A percentile compares a stretch with the other conserved stretches of the same genome.
Evolutionary conservation across 2,888 invertebrate species (phyloP).

Genomic region (Sphaeridia pumilis): DNA sequence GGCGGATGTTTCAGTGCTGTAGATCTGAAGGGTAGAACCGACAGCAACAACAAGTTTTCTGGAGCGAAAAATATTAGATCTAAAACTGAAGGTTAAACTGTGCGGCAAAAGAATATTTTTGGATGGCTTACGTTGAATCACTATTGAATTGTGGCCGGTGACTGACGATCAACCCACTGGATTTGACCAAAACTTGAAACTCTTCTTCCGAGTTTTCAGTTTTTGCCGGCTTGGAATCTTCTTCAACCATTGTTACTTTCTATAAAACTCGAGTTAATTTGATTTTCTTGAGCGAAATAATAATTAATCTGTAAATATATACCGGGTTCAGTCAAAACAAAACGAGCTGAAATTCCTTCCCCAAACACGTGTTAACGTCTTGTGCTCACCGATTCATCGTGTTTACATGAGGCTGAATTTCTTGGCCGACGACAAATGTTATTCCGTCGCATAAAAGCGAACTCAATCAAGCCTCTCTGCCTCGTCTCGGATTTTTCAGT

Average conservation of each 20-base stretch:
- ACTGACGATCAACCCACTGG: constrained; percentile 52
- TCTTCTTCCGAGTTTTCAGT: constrained; percentile 2
- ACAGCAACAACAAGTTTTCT: constrained; percentile 53
- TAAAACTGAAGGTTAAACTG: constrained; percentile 6
- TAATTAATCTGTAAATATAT: neutral
- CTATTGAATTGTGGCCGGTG: constrained; percentile 51
- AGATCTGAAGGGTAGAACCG: constrained; percentile 50
- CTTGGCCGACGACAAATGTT: too few species aligned
- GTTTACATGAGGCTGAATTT: too few species aligned
- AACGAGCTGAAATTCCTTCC: neutral
- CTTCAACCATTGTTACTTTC: neutral
- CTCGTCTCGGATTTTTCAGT: too few species aligned
- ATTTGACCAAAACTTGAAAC: constrained; percentile 39
- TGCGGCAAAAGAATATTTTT: constrained; percentile 4
- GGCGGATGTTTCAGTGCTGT: constrained; percentile 54
- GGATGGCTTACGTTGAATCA: constrained; percentile 50
- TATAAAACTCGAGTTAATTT: neutral
- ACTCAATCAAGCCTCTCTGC: too few species aligned
- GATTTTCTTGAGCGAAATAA: neutral
- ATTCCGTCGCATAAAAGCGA: too few species aligned
- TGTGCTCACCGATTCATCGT: too few species aligned
- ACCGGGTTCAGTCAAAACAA: neutral
- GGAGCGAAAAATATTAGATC: constrained; percentile 30
- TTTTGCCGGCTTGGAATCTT: neutral
- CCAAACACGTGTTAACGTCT: neutral